Evolutionary conservation across 2,113 vertebrate species (phyloP).

Genomic region (Bungarus multicinctus): DNA sequence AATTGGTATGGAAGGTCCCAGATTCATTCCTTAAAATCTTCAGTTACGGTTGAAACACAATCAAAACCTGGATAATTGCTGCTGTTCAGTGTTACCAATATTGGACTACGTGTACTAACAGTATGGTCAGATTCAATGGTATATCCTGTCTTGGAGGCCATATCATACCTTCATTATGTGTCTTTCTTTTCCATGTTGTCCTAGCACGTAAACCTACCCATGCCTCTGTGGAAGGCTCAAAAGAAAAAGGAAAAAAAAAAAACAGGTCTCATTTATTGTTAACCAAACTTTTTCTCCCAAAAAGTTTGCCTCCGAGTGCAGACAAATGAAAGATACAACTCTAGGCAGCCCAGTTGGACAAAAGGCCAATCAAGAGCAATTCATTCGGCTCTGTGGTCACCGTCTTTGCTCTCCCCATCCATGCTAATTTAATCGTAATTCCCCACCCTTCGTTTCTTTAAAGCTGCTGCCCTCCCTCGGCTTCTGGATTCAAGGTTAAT

Average conservation of each 20-base stretch:
- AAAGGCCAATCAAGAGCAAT: conserved; percentile 27
- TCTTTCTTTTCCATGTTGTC: background rate
- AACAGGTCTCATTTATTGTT: background rate
- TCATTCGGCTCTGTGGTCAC: background rate
- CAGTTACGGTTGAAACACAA: background rate
- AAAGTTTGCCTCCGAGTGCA: background rate
- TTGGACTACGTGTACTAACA: background rate
- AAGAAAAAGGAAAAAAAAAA: background rate
- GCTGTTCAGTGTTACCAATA: background rate
- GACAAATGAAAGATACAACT: background rate
- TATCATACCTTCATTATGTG: background rate
- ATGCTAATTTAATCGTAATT: conserved; percentile 36
- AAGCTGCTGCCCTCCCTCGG: conserved; percentile 30
- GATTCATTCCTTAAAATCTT: background rate
- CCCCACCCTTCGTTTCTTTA: conserved; percentile 37
- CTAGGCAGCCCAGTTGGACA: conserved; percentile 15
- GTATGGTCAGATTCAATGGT: background rate
- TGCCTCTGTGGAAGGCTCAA: background rate
- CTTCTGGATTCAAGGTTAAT: conserved; percentile 57
- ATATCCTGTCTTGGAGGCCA: background rate
- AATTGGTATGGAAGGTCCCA: background rate
- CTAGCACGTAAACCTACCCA: background rate
- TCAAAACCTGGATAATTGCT: background rate
- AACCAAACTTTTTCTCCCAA: background rate
- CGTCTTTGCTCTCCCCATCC: conserved; percentile 9